These are phyloP conservation scores for Megalops cyprinoides DNA, from an alignment of 2,797 vertebrate species.

Conservation along the genomic window DNA sequence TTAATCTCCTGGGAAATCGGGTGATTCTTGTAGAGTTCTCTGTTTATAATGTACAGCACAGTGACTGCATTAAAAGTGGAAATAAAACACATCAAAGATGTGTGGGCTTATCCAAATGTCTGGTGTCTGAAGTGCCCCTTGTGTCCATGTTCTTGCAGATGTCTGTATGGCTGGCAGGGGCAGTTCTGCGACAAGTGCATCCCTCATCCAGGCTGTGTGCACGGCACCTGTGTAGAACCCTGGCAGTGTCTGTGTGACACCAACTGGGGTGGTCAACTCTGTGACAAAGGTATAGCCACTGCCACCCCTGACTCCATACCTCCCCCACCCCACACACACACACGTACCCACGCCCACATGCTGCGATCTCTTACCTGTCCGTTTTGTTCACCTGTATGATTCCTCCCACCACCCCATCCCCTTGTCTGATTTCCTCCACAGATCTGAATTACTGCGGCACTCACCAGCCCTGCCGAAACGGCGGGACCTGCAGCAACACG, in stretches of 20 bases:
- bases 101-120: neutral
- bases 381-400: neutral
- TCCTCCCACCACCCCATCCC: neutral
- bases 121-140: neutral
- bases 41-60: too few species aligned
- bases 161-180: conserved; percentile 97
- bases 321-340: neutral
- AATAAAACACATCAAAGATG: neutral
- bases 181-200: conserved; percentile 98
- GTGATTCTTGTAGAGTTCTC: too few species aligned
- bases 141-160: conserved; percentile 73
- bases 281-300: conserved; percentile 88
- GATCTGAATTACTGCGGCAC: conserved; percentile 98
- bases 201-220: conserved; percentile 95
- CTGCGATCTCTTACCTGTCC: too few species aligned
- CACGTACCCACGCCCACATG: neutral
- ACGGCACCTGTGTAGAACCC: conserved; percentile 93
- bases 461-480: conserved; percentile 90
- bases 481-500: conserved; percentile 95
- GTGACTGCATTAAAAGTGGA: too few species aligned
- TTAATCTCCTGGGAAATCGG: too few species aligned
- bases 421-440: conserved; percentile 50
- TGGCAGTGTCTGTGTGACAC: conserved; percentile 98
- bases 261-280: conserved; percentile 99
- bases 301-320: conserved; percentile 29